Conservation (phyloP, 2,888 invertebrate genomes). For the Bunonema sp. region DNA sequence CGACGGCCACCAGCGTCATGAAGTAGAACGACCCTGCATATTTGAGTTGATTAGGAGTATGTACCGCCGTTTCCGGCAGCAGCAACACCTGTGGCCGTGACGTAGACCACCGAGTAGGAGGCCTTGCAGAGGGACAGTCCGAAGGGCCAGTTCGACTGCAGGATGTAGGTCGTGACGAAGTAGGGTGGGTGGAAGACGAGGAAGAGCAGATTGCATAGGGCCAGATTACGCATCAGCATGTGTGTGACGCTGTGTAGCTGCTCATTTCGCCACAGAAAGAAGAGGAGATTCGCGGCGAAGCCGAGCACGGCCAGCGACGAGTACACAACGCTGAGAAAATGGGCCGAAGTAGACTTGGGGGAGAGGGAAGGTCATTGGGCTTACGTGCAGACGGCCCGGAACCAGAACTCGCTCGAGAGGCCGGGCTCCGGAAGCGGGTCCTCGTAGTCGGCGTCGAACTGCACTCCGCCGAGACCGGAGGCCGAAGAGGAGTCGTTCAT, state of each 20-base stretch:
- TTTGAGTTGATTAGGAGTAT: neutral
- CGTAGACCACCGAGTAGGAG: conserved; percentile 13
- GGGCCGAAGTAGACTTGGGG: no score
- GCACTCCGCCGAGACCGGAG: no score
- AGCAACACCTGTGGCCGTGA: conserved; percentile 15
- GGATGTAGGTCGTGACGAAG: conserved; percentile 15
- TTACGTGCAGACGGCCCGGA: no score
- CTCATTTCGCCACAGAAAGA: no score
- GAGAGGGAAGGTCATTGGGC: no score
- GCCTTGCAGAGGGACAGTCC: conserved; percentile 14
- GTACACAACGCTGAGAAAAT: no score
- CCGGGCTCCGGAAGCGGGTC: no score
- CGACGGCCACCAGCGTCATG: conserved; percentile 17
- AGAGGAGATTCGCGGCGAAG: no score
- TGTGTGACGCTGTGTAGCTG: conserved; percentile 9
- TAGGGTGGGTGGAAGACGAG: conserved; percentile 16
- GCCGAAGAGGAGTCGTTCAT: no score
- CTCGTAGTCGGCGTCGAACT: no score
- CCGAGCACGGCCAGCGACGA: no score
- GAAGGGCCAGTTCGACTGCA: conserved; percentile 12
- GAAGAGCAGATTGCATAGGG: conserved; percentile 15
- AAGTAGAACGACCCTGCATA: conserved; percentile 15
- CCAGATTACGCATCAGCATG: conserved; percentile 20
- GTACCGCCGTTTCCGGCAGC: neutral
- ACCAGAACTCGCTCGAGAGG: no score